phyloP scores from a whole-genome alignment of 1,140 invertebrate genomes.

The Protaetia brevitarsis region DNA sequence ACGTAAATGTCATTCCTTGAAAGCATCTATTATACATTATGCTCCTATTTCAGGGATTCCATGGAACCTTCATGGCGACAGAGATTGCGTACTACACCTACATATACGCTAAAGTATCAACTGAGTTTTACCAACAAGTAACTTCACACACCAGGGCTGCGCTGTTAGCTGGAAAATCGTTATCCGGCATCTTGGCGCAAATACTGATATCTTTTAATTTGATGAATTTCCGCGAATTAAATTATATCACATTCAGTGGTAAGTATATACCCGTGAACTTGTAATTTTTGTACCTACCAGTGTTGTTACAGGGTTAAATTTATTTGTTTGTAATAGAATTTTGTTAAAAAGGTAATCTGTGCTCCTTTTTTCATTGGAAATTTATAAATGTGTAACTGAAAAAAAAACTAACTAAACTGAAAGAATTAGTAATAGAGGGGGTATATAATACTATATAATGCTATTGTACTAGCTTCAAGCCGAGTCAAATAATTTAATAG shows the following conservation, averaged over 20 bases:
- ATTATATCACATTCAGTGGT: constrained; percentile 67
- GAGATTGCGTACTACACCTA: constrained; percentile 93
- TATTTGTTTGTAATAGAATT: too few species aligned
- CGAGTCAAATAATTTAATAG: too few species aligned
- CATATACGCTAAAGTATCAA: constrained; percentile 86
- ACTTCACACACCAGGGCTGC: constrained; percentile 71
- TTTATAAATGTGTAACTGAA: too few species aligned
- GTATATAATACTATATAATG: too few species aligned
- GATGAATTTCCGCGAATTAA: constrained; percentile 65
- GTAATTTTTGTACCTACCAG: not conserved
- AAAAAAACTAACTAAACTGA: too few species aligned
- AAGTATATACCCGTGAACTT: constrained; percentile 27
- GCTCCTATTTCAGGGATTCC: constrained; percentile 59
- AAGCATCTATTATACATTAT: not conserved
- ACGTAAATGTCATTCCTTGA: too few species aligned
- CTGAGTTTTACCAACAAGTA: constrained; percentile 68
- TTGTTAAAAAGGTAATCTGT: too few species aligned
- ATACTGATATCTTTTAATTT: constrained; percentile 57
- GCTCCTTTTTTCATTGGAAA: too few species aligned
- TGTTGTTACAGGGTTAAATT: too few species aligned
- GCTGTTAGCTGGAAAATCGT: constrained; percentile 63
- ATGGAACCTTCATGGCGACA: constrained; percentile 80
- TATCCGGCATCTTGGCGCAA: constrained; percentile 63
- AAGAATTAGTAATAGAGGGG: too few species aligned
- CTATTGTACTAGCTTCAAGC: too few species aligned